Base-by-base conservation (phyloP, 2,797 vertebrate species). In the Danio jaintianensis region DNA sequence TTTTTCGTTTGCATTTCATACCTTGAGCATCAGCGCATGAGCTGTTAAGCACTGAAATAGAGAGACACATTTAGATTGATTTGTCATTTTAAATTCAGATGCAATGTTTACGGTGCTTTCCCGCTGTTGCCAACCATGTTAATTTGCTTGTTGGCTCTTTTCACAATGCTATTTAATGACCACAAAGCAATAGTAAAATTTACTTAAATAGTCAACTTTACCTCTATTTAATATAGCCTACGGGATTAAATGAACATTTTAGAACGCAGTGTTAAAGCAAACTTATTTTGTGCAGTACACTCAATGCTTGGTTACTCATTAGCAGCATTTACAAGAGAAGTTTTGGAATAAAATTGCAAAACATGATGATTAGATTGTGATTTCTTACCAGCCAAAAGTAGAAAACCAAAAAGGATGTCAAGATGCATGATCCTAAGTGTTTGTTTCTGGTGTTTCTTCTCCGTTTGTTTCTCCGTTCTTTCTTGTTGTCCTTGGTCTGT, bases 371-470 rank as follows among this genome's bases (percentile, higher is more conserved):
- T 48, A 4, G 15, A 20, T 3, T 42, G 22, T 6, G 16, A 40
- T 47, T 16, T 77, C 86, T 86, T 67, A 87, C 86, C 84, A 13
- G 78, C 71, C 15, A 59, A 75, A 50, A 87, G 13, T 38, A 87
- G 52, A 42, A 72, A 38, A 48, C 55, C 1, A 48, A 80, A 66
- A 45, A 86, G 13, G 47, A 87, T 47, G 12, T 52, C 18, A 8
- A 82, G 40, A 29, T 53, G 72, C 82, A 82, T 85, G 43, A 8
- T 67, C 13, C 47, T 50, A 8, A 1, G 13, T 9, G 12, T 15
- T 53, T 45, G 9, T 50, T 70, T 36, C 47, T 45, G 29, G 38
- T 38, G 13, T 29, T 61, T 13, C 8, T 42, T 50, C 53, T 64
- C 20, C 4, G 47, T 36, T n/a, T n/a, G n/a, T n/a, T n/a, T n/a